Conservation (phyloP, 1,140 invertebrate genomes). For the Papilio polytes region DNA sequence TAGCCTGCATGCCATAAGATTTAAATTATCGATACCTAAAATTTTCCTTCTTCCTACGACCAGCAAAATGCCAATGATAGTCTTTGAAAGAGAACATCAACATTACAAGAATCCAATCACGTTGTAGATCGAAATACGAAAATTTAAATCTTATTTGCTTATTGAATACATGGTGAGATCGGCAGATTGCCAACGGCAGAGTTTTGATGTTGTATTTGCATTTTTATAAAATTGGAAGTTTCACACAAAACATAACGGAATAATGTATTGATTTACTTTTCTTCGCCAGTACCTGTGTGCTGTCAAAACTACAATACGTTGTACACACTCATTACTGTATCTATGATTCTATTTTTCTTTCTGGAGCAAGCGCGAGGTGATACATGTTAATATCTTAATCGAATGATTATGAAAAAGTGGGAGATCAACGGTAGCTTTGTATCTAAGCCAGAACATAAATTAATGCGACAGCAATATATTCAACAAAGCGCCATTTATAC, state of each 20-base stretch:
- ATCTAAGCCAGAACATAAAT: slow-evolving; percentile 38
- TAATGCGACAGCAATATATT: slow-evolving; percentile 41
- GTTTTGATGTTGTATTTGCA: slow-evolving; percentile 38
- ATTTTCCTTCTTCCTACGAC: slow-evolving; percentile 44
- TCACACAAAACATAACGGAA: slow-evolving; percentile 26
- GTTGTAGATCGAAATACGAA: slow-evolving; percentile 54
- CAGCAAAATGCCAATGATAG: slow-evolving; percentile 34
- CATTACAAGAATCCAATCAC: slow-evolving; percentile 46
- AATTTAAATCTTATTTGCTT: slow-evolving; percentile 79
- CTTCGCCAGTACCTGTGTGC: slow-evolving; percentile 7
- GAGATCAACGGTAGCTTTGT: slow-evolving; percentile 20
- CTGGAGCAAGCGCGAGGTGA: slow-evolving; percentile 30
- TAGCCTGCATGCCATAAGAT: slow-evolving; percentile 84
- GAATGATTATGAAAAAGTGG: slow-evolving; percentile 29
- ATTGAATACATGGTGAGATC: slow-evolving; percentile 49
- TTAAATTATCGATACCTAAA: slow-evolving; percentile 73
- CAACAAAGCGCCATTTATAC: slow-evolving; percentile 41
- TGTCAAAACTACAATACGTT: slow-evolving; percentile 35
- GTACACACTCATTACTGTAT: slow-evolving; percentile 27
- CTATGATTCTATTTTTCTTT: slow-evolving; percentile 21
- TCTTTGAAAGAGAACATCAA: slow-evolving; percentile 20
- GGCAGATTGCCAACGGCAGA: slow-evolving; percentile 41
- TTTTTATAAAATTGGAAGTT: background rate
- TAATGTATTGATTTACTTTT: background rate
- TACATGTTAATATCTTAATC: slow-evolving; percentile 21